phyloP scores from a whole-genome alignment of 2,113 vertebrate genomes.

The Eublepharis macularius region DNA sequence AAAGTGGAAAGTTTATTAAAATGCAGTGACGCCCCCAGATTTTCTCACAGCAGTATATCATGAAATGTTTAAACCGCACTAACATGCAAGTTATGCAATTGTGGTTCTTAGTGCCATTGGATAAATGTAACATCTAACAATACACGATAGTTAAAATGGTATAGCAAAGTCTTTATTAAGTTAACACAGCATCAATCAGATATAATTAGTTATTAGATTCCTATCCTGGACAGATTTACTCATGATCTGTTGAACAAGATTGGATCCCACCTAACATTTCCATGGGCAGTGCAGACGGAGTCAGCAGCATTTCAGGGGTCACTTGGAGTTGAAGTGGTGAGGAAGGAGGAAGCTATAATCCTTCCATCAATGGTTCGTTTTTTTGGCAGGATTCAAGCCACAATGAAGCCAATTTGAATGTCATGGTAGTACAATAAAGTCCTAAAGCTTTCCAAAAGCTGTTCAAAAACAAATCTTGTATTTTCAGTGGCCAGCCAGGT shows the following conservation, averaged over 20 bases:
- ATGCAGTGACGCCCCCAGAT: background rate
- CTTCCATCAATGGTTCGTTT: too few relatives aligned
- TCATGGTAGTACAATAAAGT: background rate
- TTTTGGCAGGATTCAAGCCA: background rate
- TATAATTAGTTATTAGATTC: background rate
- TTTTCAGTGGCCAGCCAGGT: conserved; percentile 9
- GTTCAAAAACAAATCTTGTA: background rate
- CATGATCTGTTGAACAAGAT: background rate
- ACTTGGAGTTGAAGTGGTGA: too few relatives aligned
- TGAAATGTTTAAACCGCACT: background rate
- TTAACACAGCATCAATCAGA: background rate
- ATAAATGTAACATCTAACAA: background rate
- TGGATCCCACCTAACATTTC: too few relatives aligned
- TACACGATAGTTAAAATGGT: background rate
- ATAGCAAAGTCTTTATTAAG: background rate
- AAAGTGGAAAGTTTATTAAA: background rate
- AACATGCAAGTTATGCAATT: background rate
- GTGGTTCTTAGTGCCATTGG: background rate
- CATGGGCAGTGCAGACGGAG: too few relatives aligned
- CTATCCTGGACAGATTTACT: background rate
- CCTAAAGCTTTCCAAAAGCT: background rate
- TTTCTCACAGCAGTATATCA: background rate
- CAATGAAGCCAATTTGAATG: conserved; percentile 17
- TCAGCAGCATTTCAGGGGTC: too few relatives aligned
- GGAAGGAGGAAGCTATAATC: too few relatives aligned